phyloP scores from a whole-genome alignment of 2,888 invertebrate genomes.

The Drosophila siamana region DNA sequence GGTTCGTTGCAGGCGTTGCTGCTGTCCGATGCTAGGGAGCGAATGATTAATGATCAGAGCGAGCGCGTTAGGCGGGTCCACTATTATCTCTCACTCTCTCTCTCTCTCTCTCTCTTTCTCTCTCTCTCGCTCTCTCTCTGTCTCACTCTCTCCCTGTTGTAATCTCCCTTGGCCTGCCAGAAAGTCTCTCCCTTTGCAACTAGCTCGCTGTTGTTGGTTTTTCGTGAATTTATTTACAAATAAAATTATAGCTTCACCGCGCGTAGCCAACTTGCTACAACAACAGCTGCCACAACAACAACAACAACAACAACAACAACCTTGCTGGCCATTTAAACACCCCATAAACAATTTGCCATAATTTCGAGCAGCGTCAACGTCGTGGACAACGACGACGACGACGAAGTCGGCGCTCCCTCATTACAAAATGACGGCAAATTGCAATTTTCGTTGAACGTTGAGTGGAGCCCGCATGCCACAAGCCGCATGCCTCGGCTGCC shows the following conservation, averaged over 20 bases:
- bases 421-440: constrained; percentile 81
- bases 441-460: constrained; percentile 75
- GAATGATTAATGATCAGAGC: constrained; percentile 74
- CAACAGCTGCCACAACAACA: constrained; percentile 20
- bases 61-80: constrained; percentile 66
- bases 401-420: constrained; percentile 73
- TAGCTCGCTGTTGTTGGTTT: constrained; percentile 70
- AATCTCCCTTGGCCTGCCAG: no score
- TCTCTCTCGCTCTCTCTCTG: constrained; percentile 13
- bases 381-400: constrained; percentile 35
- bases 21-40: constrained; percentile 62
- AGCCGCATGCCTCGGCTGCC: constrained; percentile 32
- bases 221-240: constrained; percentile 80
- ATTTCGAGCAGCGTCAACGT: constrained; percentile 74
- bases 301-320: no score
- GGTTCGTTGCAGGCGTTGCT: constrained; percentile 59
- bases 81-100: constrained; percentile 23
- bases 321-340: constrained; percentile 73
- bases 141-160: no score
- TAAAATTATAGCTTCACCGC: constrained; percentile 68
- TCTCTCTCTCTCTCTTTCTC: constrained; percentile 1
- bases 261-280: constrained; percentile 41
- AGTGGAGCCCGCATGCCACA: constrained; percentile 69
- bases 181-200: constrained; percentile 17
- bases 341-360: constrained; percentile 81